A percentile compares a stretch with the other conserved stretches of the same genome.
Conservation (phyloP, 1,140 invertebrate species). For the Drosophila parvula region DNA sequence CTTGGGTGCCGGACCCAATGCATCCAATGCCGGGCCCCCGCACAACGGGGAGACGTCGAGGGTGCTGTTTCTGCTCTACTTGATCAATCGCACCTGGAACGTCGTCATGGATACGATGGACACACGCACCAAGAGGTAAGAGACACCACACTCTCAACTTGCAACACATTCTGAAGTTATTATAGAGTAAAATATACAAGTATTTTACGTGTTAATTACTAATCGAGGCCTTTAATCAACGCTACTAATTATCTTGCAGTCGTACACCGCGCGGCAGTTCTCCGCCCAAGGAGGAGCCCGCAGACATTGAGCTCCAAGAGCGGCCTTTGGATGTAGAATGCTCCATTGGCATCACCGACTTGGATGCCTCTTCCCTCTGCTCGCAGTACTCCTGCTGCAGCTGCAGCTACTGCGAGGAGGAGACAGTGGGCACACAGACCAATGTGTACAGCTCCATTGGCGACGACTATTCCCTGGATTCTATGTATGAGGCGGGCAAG, state of each 20-base stretch:
- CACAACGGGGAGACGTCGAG: slow-evolving; percentile 85
- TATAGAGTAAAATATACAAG: not conserved
- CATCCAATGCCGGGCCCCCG: slow-evolving; percentile 39
- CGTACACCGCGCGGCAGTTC: slow-evolving; percentile 41
- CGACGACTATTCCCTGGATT: slow-evolving; percentile 74
- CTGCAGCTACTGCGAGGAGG: slow-evolving; percentile 85
- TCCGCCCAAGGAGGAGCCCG: slow-evolving; percentile 35
- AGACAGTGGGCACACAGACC: slow-evolving; percentile 47
- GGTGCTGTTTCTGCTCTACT: slow-evolving; percentile 87
- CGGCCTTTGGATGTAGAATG: slow-evolving; percentile 67
- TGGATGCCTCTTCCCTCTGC: slow-evolving; percentile 84
- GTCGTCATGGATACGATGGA: slow-evolving; percentile 87
- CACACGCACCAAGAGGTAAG: slow-evolving; percentile 85
- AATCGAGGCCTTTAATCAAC: not conserved
- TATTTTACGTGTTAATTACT: slow-evolving; percentile 1
- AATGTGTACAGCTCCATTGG: slow-evolving; percentile 76
- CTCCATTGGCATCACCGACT: slow-evolving; percentile 79
- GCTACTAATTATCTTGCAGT: slow-evolving; percentile 28
- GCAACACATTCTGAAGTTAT: not conserved
- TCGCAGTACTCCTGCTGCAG: slow-evolving; percentile 86
- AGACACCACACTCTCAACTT: slow-evolving; percentile 7
- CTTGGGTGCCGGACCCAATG: slow-evolving; percentile 40
- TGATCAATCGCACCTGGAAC: slow-evolving; percentile 89
- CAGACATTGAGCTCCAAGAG: slow-evolving; percentile 16
- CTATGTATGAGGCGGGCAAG: slow-evolving; percentile 61